Conservation (phyloP, 2,113 vertebrate species). For the Zeus faber region DNA sequence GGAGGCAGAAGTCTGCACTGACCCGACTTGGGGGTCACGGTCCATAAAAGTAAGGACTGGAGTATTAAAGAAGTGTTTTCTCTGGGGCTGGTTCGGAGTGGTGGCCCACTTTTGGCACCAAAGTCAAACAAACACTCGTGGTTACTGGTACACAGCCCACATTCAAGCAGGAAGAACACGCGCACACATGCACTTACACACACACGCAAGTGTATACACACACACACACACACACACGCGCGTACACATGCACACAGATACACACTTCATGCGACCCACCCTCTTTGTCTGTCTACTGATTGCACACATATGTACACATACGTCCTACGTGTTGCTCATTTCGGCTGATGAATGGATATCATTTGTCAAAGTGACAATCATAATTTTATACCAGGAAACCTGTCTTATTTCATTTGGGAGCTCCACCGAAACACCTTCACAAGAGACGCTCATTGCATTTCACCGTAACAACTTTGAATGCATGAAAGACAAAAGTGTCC, state of each 20-base stretch:
- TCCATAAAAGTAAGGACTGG: background rate
- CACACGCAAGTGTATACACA: background rate
- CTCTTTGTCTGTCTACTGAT: too few species aligned
- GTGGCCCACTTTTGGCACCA: conserved; percentile 25
- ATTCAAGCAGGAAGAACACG: conserved; percentile 19
- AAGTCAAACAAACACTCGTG: conserved; percentile 40
- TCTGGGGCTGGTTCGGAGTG: conserved; percentile 27
- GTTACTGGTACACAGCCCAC: conserved; percentile 22
- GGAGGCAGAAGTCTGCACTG: background rate
- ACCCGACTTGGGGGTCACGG: background rate
- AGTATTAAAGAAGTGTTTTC: conserved; percentile 19
- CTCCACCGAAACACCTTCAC: too few species aligned
- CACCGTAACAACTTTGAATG: too few species aligned
- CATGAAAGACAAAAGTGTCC: too few species aligned
- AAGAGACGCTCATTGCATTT: too few species aligned
- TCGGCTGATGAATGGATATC: too few species aligned
- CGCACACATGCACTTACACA: background rate
- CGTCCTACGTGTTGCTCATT: too few species aligned
- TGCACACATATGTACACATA: background rate
- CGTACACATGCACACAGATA: background rate
- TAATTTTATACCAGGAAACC: too few species aligned
- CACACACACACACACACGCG: background rate
- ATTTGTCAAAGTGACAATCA: too few species aligned
- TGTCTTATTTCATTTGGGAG: too few species aligned
- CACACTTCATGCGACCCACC: too few species aligned